A percentile compares a stretch with the other conserved stretches of the same genome.
These are phyloP conservation scores for Novumbra hubbsi DNA, from an alignment of 2,797 vertebrate species.

Conservation along the genomic window DNA sequence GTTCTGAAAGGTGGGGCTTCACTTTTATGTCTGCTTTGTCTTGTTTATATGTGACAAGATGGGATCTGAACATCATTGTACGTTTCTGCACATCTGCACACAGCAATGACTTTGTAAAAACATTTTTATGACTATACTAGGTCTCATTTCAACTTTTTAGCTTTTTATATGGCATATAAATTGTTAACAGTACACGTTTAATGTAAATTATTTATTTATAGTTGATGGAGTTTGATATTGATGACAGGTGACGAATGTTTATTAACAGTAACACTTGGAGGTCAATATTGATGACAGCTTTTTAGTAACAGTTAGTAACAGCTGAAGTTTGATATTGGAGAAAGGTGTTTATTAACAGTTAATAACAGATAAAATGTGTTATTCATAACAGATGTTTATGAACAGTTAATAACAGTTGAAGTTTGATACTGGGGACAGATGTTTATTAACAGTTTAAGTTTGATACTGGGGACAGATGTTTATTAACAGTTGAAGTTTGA, in stretches of 20 bases:
- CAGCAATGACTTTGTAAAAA: no score
- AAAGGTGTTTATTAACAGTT: conserved; percentile 51
- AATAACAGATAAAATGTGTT: neutral
- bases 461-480: no score
- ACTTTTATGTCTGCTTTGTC: neutral
- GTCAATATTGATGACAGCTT: conserved; percentile 52
- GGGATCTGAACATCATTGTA: no score
- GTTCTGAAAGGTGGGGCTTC: neutral
- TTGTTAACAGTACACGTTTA: neutral
- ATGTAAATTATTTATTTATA: neutral
- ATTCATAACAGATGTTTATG: conserved; percentile 51
- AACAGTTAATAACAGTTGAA: no score
- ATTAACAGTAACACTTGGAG: neutral
- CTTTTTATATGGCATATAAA: neutral
- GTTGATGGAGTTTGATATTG: neutral
- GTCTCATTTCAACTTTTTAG: neutral
- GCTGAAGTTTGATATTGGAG: neutral
- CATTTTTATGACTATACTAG: neutral
- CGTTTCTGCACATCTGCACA: neutral
- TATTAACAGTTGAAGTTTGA: neutral
- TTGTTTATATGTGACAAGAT: neutral
- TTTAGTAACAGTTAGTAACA: neutral
- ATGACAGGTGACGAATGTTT: conserved; percentile 60
- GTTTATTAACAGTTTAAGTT: neutral
- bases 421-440: no score